Conservation (phyloP, 2,113 vertebrate species). For the Isichthys henryi region DNA sequence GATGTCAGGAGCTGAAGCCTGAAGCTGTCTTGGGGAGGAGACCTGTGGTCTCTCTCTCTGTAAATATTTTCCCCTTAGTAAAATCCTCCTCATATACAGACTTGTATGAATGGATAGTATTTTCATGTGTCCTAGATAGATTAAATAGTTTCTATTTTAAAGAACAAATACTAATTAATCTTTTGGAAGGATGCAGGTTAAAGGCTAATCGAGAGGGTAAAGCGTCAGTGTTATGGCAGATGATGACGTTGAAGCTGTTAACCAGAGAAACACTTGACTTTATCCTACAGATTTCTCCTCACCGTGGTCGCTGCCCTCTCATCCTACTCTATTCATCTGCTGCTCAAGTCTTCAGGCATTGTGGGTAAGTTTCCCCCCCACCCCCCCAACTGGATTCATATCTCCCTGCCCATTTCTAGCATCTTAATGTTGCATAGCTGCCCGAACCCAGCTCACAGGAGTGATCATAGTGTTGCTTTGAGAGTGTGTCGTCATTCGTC, state of each 20-base stretch:
- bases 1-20: conserved; percentile 34
- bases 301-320: conserved; percentile 82
- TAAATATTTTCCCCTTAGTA: conserved; percentile 25
- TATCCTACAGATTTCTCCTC: conserved; percentile 73
- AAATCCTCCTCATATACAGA: conserved; percentile 25
- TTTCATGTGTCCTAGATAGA: conserved; percentile 7
- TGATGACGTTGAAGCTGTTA: neutral
- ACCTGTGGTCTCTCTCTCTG: conserved; percentile 20
- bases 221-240: neutral
- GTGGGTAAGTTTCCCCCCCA: conserved; percentile 70
- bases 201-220: neutral
- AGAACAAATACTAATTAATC: neutral
- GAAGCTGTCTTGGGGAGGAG: neutral
- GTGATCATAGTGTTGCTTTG: too few relatives aligned
- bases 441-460: neutral
- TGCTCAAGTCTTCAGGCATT: conserved; percentile 89
- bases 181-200: neutral
- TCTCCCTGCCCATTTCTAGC: neutral
- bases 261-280: neutral
- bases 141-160: neutral
- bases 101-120: conserved; percentile 21
- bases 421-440: neutral
- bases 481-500: neutral
- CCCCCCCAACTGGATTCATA: too few relatives aligned
- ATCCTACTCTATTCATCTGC: conserved; percentile 91